A percentile compares a stretch with the other conserved stretches of the same genome.
Evolutionary conservation across 2,113 vertebrate species (phyloP).

Genomic region (Tychaedon coryphoeus): DNA sequence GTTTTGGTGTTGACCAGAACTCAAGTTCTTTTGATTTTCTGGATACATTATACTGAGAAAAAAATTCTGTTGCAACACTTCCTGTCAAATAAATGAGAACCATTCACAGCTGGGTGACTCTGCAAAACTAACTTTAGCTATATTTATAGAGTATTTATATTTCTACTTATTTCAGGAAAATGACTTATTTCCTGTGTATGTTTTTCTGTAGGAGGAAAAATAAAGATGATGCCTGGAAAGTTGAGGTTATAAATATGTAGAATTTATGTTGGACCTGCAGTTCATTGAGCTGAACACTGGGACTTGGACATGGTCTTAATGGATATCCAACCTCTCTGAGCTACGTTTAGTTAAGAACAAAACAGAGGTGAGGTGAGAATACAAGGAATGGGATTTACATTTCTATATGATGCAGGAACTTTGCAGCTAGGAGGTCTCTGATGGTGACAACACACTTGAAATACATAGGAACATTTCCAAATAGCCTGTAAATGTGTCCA

Average conservation of each 20-base stretch:
- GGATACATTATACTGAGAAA: background rate
- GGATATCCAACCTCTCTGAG: background rate
- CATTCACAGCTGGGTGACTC: background rate
- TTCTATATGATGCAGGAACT: background rate
- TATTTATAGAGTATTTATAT: background rate
- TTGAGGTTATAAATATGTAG: background rate
- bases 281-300: background rate
- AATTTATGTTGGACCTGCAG: background rate
- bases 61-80: background rate
- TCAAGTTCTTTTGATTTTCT: background rate
- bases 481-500: background rate
- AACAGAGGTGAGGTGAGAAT: background rate
- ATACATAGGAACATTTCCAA: background rate
- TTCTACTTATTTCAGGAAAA: background rate
- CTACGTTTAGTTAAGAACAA: background rate
- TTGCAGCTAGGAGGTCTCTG: background rate
- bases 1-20: background rate
- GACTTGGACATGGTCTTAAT: background rate
- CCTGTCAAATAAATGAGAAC: conserved; percentile 11
- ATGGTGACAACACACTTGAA: background rate
- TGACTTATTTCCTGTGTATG: background rate
- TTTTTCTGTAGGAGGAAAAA: background rate
- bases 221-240: background rate
- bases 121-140: background rate
- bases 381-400: background rate